These are phyloP conservation scores for Clusia tigrina DNA, from an alignment of 2,888 invertebrate genomes.

Conservation along the genomic window DNA sequence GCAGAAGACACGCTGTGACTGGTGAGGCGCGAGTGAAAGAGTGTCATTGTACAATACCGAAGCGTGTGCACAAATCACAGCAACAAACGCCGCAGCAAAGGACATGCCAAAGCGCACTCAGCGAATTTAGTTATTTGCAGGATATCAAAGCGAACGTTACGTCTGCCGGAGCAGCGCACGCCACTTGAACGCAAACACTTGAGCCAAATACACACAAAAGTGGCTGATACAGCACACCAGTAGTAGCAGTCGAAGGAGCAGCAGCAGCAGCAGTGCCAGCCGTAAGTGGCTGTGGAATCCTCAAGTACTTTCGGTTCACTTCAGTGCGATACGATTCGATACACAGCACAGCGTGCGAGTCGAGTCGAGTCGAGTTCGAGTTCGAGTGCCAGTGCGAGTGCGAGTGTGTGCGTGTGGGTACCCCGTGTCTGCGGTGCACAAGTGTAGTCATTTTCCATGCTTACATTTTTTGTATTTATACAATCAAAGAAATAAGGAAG, in stretches of 20 bases:
- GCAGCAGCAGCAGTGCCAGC: not conserved
- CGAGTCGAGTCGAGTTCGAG: not conserved
- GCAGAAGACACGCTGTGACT: not conserved
- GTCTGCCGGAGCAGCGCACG: not conserved
- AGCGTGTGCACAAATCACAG: not conserved
- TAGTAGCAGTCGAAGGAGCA: not conserved
- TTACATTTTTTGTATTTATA: not conserved
- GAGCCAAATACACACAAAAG: constrained; percentile 7
- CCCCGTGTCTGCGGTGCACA: not conserved
- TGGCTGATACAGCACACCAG: too few relatives aligned
- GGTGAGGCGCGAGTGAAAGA: not conserved
- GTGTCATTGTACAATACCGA: not conserved
- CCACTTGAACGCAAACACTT: not conserved
- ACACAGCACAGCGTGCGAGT: not conserved
- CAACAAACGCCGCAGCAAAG: not conserved
- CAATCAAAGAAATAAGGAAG: not conserved
- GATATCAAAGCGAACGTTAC: constrained; percentile 10
- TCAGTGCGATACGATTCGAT: not conserved
- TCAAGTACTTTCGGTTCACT: not conserved
- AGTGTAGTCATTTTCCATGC: not conserved
- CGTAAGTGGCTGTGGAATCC: not conserved
- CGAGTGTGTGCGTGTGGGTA: not conserved
- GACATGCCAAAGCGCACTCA: not conserved
- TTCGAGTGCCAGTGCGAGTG: constrained; percentile 5
- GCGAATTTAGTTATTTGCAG: constrained; percentile 21